A percentile compares a stretch with the other conserved stretches of the same genome.
These are phyloP conservation scores for Actenoides lindsayi DNA, from an alignment of 2,113 vertebrate genomes.

Conservation along the genomic window DNA sequence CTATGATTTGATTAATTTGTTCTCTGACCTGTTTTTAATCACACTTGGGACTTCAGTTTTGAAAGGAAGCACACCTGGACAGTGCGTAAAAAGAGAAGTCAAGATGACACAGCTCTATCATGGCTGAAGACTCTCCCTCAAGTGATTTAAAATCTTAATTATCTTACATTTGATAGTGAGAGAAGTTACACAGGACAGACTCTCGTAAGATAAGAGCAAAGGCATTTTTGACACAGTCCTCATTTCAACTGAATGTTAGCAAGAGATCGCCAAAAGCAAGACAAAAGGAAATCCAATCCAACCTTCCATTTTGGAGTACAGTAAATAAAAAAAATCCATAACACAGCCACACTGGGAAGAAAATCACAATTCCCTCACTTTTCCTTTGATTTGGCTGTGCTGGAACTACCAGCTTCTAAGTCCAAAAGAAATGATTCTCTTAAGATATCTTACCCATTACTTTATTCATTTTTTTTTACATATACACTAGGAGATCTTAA, in stretches of 20 bases:
- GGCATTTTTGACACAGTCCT: not conserved
- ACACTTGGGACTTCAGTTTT: not conserved
- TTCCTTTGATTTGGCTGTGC: conserved; percentile 5
- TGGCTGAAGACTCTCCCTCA: not conserved
- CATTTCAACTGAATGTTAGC: not conserved
- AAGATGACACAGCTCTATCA: not conserved
- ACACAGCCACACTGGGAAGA: not conserved
- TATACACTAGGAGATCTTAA: not conserved
- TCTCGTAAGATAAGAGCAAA: not conserved
- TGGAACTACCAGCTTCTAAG: not conserved
- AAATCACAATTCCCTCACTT: not conserved
- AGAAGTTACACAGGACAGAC: not conserved
- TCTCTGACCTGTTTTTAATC: conserved; percentile 19
- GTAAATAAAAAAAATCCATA: not conserved
- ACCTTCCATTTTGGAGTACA: not conserved
- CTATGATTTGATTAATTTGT: conserved; percentile 15
- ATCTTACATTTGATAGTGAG: not conserved
- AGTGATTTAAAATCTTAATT: not conserved
- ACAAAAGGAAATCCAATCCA: not conserved
- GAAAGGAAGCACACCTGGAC: not conserved
- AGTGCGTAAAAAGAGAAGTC: not conserved
- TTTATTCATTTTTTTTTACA: not conserved
- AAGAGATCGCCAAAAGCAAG: not conserved
- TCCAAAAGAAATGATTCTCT: not conserved
- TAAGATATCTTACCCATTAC: not conserved